These are phyloP conservation scores for Epiblema foenella DNA, from an alignment of 2,888 invertebrate genomes.

Conservation along the genomic window DNA sequence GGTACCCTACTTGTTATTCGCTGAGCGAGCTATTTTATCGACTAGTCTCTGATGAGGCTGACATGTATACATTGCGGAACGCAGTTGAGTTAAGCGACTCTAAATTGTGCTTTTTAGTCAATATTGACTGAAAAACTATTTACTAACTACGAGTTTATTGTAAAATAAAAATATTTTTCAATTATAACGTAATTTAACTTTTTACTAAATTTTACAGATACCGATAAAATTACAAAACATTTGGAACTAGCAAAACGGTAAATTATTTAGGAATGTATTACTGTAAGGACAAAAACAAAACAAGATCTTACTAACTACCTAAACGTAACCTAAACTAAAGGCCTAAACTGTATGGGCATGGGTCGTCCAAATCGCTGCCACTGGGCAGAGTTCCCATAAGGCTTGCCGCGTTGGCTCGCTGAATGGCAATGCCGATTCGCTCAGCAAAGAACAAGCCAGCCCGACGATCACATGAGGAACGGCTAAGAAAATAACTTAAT, in stretches of 20 bases:
- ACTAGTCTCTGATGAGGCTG: constrained; percentile 67
- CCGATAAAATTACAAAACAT: neutral
- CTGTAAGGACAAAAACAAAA: too few species aligned
- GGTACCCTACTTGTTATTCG: constrained; percentile 72
- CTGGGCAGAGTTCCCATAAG: too few species aligned
- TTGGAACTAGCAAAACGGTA: neutral
- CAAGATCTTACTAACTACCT: too few species aligned
- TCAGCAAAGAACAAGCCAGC: too few species aligned
- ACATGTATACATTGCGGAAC: constrained; percentile 57
- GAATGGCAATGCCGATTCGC: too few species aligned
- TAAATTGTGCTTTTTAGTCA: neutral
- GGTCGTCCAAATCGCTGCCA: too few species aligned
- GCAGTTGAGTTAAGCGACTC: constrained; percentile 11
- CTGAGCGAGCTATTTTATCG: constrained; percentile 70
- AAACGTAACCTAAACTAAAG: too few species aligned
- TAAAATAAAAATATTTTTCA: neutral
- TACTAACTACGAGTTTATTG: too few species aligned
- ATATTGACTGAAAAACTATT: neutral
- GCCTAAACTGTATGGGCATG: too few species aligned
- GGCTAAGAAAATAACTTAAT: too few species aligned
- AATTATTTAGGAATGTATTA: constrained; percentile 17
- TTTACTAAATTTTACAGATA: neutral
- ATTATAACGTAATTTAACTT: neutral
- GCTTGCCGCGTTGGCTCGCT: too few species aligned
- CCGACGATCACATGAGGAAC: too few species aligned